Conservation (phyloP, 2,113 vertebrate species). For the Osmerus mordax region DNA sequence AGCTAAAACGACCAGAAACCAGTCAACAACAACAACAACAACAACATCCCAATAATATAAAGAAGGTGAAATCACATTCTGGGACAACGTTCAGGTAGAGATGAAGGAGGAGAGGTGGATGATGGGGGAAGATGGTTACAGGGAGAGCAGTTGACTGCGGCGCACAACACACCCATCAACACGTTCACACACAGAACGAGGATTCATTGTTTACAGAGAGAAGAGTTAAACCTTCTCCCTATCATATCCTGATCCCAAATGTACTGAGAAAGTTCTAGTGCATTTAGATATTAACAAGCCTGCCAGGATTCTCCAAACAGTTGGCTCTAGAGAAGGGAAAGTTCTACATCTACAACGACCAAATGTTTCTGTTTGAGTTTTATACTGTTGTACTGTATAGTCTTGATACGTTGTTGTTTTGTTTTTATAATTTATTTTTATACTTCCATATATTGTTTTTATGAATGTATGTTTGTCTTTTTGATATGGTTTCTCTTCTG, state of each 20-base stretch:
- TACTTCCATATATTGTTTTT: slow-evolving; percentile 38
- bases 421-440: slow-evolving; percentile 43
- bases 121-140: too few species aligned
- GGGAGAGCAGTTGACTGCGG: neutral
- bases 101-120: too few species aligned
- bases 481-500: slow-evolving; percentile 24
- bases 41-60: too few species aligned
- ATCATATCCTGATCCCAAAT: slow-evolving; percentile 9
- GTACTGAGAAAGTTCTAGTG: slow-evolving; percentile 27
- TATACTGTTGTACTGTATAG: slow-evolving; percentile 29
- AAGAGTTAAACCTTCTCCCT: slow-evolving; percentile 22
- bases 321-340: slow-evolving; percentile 15
- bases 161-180: slow-evolving; percentile 11
- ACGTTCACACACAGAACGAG: slow-evolving; percentile 5
- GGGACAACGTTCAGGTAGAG: too few species aligned
- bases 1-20: too few species aligned
- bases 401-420: slow-evolving; percentile 43
- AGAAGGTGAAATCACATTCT: too few species aligned
- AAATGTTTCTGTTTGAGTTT: slow-evolving; percentile 42
- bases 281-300: slow-evolving; percentile 16
- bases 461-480: slow-evolving; percentile 20
- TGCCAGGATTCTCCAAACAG: slow-evolving; percentile 28
- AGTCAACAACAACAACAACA: too few species aligned
- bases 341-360: slow-evolving; percentile 38
- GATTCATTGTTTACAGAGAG: slow-evolving; percentile 53